Base-by-base conservation (phyloP, 2,888 invertebrate genomes). In the Phorcus lineatus region DNA sequence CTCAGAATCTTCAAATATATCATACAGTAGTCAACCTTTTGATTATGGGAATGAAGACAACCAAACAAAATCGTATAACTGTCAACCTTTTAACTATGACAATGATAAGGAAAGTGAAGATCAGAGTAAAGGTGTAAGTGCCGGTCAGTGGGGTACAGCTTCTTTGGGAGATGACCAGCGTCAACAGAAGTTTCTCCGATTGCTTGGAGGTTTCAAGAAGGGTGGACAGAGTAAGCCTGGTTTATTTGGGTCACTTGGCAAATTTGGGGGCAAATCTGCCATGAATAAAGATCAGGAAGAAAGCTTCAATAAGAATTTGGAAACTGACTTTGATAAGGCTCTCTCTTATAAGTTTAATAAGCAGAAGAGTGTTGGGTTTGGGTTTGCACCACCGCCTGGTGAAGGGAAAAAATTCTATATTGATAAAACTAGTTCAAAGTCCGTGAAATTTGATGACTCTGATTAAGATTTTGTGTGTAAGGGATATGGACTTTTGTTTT, bases 371-470 rank as follows among this genome's bases (percentile, higher is more conserved):
- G 52, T 83, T 31, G 90, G 90, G 11, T 77, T 90, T 1, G 90
- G 90, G 1, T 90, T 86, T 82, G 81, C 84, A 67, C 83, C 84
- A 62, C 85, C 85, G 1, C 86, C 88, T 24, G 85, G 82, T 19
- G 86, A 81, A 31, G 87, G 87, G 2, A 90, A 90, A 75, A 89
- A 87, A 78, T 89, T 90, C 74, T 81, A 86, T 67, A 89, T 90
- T 77, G 87, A 90, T 77, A 86, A 80, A 75, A 82, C 75, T 22
- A 62, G 74, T 13, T 81, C 85, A 22, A 88, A 87, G 52, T 90
- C 89, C 3, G 84, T 83, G 2, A 89, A 88, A 83, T 89, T 90
- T 87, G 86, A 87, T 85, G 85, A 87, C 78, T 82, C 28, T 40
- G 66, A 75, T 52, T 62, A 62, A 40, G 6, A 47, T 47, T 11